These are phyloP conservation scores for Phymorhynchus buccinoides DNA, from an alignment of 1,140 invertebrate genomes.

Conservation along the genomic window DNA sequence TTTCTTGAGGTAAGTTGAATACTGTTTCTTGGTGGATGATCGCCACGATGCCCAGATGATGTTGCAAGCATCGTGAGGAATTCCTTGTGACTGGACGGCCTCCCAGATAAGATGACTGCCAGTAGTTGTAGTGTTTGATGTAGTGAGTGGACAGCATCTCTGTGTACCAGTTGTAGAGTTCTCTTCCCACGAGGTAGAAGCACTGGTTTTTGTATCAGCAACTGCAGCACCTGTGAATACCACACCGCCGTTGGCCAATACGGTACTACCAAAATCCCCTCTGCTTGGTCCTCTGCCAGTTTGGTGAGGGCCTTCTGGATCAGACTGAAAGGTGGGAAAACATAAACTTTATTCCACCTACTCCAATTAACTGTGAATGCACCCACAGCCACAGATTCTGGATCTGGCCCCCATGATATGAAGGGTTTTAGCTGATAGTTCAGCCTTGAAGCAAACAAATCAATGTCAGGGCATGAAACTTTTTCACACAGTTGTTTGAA, in stretches of 20 bases:
- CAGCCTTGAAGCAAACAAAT: slow-evolving; percentile 1
- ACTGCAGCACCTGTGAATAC: neutral
- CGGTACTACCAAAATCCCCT: neutral
- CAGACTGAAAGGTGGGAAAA: slow-evolving; percentile 15
- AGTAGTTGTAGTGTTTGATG: neutral
- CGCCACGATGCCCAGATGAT: slow-evolving; percentile 45
- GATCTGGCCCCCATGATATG: neutral
- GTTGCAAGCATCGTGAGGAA: slow-evolving; percentile 34
- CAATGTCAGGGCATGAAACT: neutral
- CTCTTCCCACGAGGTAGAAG: neutral
- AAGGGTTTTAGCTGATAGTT: slow-evolving; percentile 5
- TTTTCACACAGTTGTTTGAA: neutral
- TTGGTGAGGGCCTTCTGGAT: neutral
- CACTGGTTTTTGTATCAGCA: neutral
- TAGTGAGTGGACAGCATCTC: neutral
- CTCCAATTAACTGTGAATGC: neutral
- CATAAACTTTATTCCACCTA: neutral
- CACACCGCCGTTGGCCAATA: slow-evolving; percentile 12
- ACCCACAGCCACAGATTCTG: neutral
- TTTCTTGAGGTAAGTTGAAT: slow-evolving; percentile 37
- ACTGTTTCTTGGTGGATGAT: slow-evolving; percentile 42
- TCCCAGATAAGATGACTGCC: neutral
- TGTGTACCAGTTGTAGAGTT: neutral
- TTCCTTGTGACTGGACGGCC: slow-evolving; percentile 5
- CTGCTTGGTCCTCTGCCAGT: neutral